Evolutionary conservation across 2,113 vertebrate genomes (phyloP).

Genomic region (Dolichallabes microphthalmus): DNA sequence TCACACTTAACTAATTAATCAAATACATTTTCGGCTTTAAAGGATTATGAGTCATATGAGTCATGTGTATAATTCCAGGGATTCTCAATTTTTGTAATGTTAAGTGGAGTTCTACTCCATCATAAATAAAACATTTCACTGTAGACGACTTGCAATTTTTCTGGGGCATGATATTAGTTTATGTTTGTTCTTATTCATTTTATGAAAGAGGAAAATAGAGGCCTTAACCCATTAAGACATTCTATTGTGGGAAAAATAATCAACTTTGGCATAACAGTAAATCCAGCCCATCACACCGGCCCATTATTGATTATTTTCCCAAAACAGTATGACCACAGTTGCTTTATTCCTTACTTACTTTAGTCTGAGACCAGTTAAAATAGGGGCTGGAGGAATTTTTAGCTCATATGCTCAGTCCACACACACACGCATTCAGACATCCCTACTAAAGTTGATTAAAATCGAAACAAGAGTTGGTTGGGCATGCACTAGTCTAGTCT

Average conservation of each 20-base stretch:
- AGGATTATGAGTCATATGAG: too few species aligned
- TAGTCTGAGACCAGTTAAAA: not conserved
- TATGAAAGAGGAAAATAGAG: too few species aligned
- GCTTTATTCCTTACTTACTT: not conserved
- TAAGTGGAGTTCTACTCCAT: too few species aligned
- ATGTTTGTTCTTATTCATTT: too few species aligned
- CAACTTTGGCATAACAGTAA: not conserved
- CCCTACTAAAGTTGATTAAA: constrained; percentile 39
- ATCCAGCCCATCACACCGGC: too few species aligned
- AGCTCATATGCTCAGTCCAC: not conserved
- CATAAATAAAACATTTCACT: too few species aligned
- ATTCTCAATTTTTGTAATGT: too few species aligned
- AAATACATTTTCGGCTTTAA: too few species aligned
- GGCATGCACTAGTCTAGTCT: constrained; percentile 18
- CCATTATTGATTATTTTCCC: not conserved
- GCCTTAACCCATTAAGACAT: not conserved
- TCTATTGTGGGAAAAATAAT: not conserved
- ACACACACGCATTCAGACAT: not conserved
- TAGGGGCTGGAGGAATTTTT: not conserved
- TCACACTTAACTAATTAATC: too few species aligned
- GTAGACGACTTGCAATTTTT: too few species aligned
- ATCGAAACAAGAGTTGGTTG: constrained; percentile 5
- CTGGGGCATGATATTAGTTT: too few species aligned
- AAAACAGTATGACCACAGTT: not conserved
- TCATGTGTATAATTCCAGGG: too few species aligned